Percentiles rank a stretch among this genome's conserved stretches.
phyloP scores from a whole-genome alignment of 2,113 vertebrate species.

The Varanus komodoensis region DNA sequence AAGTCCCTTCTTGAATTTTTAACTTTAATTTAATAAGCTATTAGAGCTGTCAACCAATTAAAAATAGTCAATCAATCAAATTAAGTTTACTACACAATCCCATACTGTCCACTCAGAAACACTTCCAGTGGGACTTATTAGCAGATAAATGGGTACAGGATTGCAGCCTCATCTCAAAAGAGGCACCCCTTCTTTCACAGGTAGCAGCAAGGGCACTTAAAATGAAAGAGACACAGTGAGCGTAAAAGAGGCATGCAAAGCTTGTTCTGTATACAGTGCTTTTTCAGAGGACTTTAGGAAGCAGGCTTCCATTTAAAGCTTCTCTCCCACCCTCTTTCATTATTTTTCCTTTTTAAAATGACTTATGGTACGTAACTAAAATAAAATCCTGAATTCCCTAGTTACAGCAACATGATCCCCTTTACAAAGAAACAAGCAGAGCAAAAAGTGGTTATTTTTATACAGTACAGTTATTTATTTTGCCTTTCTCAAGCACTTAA shows the following conservation, averaged over 20 bases:
- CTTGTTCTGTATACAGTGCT: neutral
- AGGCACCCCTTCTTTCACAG: neutral
- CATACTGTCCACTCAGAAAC: neutral
- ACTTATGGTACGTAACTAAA: constrained; percentile 9
- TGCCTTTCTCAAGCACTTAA: constrained; percentile 46
- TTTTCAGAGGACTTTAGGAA: neutral
- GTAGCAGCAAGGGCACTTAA: neutral
- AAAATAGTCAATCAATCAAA: neutral
- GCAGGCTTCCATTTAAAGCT: neutral
- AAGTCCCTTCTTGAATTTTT: neutral
- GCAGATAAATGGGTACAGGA: neutral
- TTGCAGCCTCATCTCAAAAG: neutral
- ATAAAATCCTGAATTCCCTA: constrained; percentile 7
- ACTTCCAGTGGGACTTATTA: neutral
- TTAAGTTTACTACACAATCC: neutral
- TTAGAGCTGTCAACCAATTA: neutral
- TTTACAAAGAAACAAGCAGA: constrained; percentile 24
- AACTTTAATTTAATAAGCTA: neutral
- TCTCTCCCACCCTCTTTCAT: neutral
- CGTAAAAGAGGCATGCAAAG: neutral
- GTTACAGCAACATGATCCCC: constrained; percentile 14
- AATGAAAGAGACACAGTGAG: too few relatives aligned
- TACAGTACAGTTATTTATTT: constrained; percentile 48
- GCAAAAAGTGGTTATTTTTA: constrained; percentile 53
- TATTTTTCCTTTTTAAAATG: neutral